Conservation (phyloP, 2,888 invertebrate genomes). For the Parthenolecanium corni region DNA sequence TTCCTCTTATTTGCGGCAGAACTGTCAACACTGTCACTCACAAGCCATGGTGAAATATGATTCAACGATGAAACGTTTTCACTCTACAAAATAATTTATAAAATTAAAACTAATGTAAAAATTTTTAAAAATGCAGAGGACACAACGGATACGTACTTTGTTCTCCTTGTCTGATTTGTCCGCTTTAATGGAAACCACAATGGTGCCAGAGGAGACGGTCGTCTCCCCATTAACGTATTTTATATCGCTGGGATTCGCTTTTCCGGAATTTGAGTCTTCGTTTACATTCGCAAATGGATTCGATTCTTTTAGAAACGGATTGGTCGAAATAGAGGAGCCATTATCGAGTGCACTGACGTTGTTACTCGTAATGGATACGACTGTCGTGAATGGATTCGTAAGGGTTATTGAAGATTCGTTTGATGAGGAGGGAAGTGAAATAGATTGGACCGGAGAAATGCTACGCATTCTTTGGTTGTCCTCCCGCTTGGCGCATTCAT, state of each 20-base stretch:
- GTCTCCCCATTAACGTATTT: neutral
- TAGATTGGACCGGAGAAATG: constrained; percentile 33
- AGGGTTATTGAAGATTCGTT: constrained; percentile 35
- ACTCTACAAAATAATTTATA: too few species aligned
- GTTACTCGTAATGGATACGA: constrained; percentile 25
- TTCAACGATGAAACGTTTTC: too few species aligned
- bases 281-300: constrained; percentile 39
- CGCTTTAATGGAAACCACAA: constrained; percentile 34
- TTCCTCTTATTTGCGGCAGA: too few species aligned
- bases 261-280: constrained; percentile 32
- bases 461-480: constrained; percentile 38
- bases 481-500: constrained; percentile 44
- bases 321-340: constrained; percentile 28
- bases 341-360: constrained; percentile 29
- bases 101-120: too few species aligned
- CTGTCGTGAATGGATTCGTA: constrained; percentile 34
- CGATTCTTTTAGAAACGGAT: constrained; percentile 39
- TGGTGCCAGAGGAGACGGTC: constrained; percentile 36
- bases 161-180: constrained; percentile 11
- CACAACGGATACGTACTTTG: constrained; percentile 9
- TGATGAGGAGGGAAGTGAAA: constrained; percentile 31
- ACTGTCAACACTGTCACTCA: too few species aligned
- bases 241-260: constrained; percentile 15
- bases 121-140: too few species aligned
- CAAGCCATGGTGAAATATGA: too few species aligned